Conservation (phyloP, 2,113 vertebrate genomes). For the Zapornia atra region DNA sequence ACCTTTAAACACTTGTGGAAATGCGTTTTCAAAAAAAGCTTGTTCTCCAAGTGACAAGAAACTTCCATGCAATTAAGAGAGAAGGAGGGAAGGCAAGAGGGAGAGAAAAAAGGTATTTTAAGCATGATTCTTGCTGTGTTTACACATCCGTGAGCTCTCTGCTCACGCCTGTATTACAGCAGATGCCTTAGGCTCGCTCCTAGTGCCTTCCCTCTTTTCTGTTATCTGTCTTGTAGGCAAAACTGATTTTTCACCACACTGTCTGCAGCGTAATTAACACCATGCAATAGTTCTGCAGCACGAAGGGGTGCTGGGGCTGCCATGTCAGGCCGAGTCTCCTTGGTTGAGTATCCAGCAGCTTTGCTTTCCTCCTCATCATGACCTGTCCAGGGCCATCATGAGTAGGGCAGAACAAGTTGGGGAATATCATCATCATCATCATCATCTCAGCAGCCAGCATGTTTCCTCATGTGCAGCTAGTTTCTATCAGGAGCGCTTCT, state of each 20-base stretch:
- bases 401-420: not conserved
- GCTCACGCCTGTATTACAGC: not conserved
- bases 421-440: no score
- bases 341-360: accelerated
- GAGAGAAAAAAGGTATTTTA: not conserved
- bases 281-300: not conserved
- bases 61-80: not conserved
- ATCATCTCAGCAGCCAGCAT: not conserved
- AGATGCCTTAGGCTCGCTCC: not conserved
- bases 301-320: not conserved
- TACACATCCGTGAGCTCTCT: not conserved
- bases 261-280: not conserved
- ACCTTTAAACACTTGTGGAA: not conserved
- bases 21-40: not conserved
- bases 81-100: not conserved
- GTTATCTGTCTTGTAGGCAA: not conserved
- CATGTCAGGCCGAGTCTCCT: not conserved
- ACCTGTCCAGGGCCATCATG: not conserved
- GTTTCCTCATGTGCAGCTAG: accelerated
- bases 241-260: not conserved
- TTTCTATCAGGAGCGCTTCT: not conserved
- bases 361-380: not conserved
- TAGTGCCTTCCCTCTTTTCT: not conserved
- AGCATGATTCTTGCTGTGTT: not conserved
- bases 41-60: not conserved